A percentile compares a stretch with the other conserved stretches of the same genome.
Conservation (phyloP, 2,797 vertebrate genomes). For the Acipenser transmontanus region DNA sequence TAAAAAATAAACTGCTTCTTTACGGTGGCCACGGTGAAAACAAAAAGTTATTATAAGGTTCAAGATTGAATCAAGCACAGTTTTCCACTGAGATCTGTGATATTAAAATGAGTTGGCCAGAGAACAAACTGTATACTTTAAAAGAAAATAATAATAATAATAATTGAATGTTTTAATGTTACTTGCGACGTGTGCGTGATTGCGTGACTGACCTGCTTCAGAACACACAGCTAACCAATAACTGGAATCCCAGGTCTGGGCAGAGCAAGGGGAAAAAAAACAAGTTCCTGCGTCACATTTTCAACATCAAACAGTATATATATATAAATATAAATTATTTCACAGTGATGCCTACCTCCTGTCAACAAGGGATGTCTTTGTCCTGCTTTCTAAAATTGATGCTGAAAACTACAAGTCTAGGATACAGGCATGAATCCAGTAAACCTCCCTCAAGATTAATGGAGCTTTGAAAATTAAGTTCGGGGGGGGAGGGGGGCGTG, state of each 20-base stretch:
- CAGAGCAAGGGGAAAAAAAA: background rate
- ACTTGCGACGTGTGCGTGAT: background rate
- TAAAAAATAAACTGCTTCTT: no score
- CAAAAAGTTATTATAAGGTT: background rate
- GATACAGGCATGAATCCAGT: no score
- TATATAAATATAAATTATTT: background rate
- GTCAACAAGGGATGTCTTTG: slow-evolving; percentile 1
- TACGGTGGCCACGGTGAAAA: background rate
- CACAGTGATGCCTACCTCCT: background rate
- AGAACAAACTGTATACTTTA: background rate
- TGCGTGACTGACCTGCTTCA: background rate
- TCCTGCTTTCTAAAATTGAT: background rate
- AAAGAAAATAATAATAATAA: no score
- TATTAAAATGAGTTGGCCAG: background rate
- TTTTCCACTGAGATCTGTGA: background rate
- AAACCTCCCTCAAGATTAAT: no score
- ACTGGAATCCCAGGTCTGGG: background rate
- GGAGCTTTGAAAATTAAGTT: no score
- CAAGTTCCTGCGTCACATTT: background rate
- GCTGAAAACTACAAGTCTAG: background rate
- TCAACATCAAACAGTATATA: background rate
- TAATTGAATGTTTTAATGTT: background rate
- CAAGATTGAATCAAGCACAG: background rate
- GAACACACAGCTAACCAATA: slow-evolving; percentile 4
- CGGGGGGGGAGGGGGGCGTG: no score